These are phyloP conservation scores for Zeugodacus cucurbitae DNA, from an alignment of 1,140 invertebrate species.

Conservation along the genomic window DNA sequence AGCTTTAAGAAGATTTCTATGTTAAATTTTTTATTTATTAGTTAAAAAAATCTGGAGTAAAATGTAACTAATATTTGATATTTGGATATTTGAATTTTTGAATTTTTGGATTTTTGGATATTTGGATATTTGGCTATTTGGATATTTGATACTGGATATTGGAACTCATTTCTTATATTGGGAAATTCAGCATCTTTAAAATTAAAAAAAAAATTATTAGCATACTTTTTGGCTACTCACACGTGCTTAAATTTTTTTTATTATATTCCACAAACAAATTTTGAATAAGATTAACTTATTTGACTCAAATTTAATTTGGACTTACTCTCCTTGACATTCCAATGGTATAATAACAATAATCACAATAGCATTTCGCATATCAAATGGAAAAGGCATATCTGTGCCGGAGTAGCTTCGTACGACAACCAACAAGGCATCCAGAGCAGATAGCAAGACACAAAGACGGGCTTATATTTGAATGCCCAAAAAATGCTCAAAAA, in stretches of 20 bases:
- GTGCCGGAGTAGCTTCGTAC: neutral
- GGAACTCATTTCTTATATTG: too few species aligned
- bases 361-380: conserved; percentile 14
- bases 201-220: too few species aligned
- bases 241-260: too few species aligned
- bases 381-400: neutral
- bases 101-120: too few species aligned
- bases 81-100: too few species aligned
- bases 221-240: too few species aligned
- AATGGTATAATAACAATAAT: conserved; percentile 26
- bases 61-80: too few species aligned
- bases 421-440: neutral
- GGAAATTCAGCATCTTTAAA: too few species aligned
- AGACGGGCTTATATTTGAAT: neutral
- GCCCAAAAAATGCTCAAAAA: neutral
- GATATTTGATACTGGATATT: too few species aligned
- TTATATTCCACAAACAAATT: too few species aligned
- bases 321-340: neutral
- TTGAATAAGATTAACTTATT: neutral
- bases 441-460: neutral
- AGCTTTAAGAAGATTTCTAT: neutral
- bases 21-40: neutral
- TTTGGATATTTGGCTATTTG: too few species aligned
- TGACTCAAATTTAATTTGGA: conserved; percentile 21
- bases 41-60: too few species aligned